Evolutionary conservation across 2,888 invertebrate species (phyloP), one percentile per base, ranked within the genome.

Genomic region (Morpho achilles): DNA sequence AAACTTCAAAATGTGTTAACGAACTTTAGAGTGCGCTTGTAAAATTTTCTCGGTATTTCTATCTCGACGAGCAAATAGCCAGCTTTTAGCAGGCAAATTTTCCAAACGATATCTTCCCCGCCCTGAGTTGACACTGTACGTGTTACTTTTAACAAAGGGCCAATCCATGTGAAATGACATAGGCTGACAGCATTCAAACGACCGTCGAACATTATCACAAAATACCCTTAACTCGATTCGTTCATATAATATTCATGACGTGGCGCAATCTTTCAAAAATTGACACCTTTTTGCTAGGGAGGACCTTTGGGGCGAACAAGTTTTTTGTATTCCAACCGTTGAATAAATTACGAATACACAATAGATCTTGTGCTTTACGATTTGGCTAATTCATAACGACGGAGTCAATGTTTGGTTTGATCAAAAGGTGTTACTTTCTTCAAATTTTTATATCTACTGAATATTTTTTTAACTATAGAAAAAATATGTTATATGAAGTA

Each of bases 241-340:
- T 87, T 89, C 86, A 89, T 90, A 88, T 88, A 89, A 90, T 86
- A 90, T 90, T 89, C 89, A 90, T 89, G 89, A 87, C 86, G 83
- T 67, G 83, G 79, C 78, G 79, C 89, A 88, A 90, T 90, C 89
- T 90, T 90, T 90, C 89, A 90, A 89, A 89, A 90, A 89, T 89
- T 90, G 89, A 90, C 89, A 89, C 88, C 87, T 87, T 85, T 84
- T 83, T 75, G 74, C 75, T 71, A 72, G 79, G 79, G 79, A 66
- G 73, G 75, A 76, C 77, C 80, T 76, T 68, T 67, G 71, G 74
- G 75, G 76, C 71, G 82, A 75, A 84, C 86, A 87, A 85, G 84
- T 86, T 87, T 87, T 87, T 87, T 84, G 84, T 84, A 81, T 85
- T 84, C 75, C 74, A 68, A 67, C 72, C 76, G 77, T 80, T 88